Evolutionary conservation across 1,140 invertebrate genomes (phyloP).

Genomic region (Araneus ventricosus): DNA sequence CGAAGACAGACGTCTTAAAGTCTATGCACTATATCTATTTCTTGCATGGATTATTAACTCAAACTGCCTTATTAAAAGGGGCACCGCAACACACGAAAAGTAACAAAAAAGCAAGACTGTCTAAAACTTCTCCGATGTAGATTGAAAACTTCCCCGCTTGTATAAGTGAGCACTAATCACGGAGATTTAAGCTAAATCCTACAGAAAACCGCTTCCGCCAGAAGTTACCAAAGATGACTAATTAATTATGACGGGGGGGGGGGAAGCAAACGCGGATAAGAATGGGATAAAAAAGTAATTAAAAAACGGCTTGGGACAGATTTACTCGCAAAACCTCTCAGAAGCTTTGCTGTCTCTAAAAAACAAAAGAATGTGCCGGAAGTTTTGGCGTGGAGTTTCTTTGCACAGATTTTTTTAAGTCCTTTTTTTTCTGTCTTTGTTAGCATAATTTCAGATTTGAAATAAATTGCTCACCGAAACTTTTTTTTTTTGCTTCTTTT

Average conservation of each 20-base stretch:
- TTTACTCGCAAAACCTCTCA: neutral
- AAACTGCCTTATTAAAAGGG: no score
- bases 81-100: no score
- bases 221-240: neutral
- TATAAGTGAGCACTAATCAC: neutral
- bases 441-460: neutral
- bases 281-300: conserved; percentile 45
- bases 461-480: neutral
- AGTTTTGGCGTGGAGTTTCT: neutral
- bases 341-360: neutral
- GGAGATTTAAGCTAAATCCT: neutral
- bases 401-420: neutral
- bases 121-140: neutral
- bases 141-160: neutral
- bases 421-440: neutral
- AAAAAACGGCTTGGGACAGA: neutral
- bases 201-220: neutral
- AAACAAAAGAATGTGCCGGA: neutral
- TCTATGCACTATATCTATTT: no score
- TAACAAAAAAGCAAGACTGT: neutral
- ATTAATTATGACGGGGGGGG: neutral
- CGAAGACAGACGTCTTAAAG: no score
- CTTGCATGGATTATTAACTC: no score
- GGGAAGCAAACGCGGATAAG: neutral
- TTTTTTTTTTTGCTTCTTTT: neutral